Percentiles rank a stretch among this genome's conserved stretches.
phyloP scores from a whole-genome alignment of 2,888 invertebrate species.

The Spicauda simplicius region DNA sequence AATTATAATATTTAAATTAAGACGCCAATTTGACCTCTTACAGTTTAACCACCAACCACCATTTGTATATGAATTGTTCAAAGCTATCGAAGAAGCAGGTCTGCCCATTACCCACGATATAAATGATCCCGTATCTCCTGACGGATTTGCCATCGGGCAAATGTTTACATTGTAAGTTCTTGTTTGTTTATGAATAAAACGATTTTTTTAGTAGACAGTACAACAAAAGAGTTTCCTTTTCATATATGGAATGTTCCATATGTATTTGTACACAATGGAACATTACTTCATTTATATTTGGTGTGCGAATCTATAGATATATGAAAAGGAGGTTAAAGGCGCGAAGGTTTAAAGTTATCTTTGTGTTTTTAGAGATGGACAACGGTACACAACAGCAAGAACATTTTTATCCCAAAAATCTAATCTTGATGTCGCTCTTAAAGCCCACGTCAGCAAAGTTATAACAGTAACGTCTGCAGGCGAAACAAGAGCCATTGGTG shows the following conservation, averaged over 20 bases:
- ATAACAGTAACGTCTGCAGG: constrained; percentile 58
- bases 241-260: too few species aligned
- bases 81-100: constrained; percentile 83
- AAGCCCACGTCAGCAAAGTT: constrained; percentile 84
- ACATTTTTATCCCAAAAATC: constrained; percentile 76
- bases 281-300: too few species aligned
- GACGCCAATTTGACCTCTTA: constrained; percentile 23
- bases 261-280: too few species aligned
- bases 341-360: not conserved
- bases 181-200: too few species aligned
- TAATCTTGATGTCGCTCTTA: constrained; percentile 84
- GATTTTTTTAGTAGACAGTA: too few species aligned
- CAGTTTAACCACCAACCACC: constrained; percentile 85
- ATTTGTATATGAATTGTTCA: constrained; percentile 78
- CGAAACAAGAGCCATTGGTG: constrained; percentile 73
- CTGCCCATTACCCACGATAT: constrained; percentile 83
- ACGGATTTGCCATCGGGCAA: constrained; percentile 87
- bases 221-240: too few species aligned
- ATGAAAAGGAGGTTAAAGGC: too few species aligned
- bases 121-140: constrained; percentile 83
- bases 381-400: constrained; percentile 84
- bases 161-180: constrained; percentile 79
- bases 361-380: constrained; percentile 74
- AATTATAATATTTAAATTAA: too few species aligned
- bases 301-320: too few species aligned